A percentile compares a stretch with the other conserved stretches of the same genome.
Conservation (phyloP, 2,797 vertebrate genomes). For the Notoglanidium macrostoma region DNA sequence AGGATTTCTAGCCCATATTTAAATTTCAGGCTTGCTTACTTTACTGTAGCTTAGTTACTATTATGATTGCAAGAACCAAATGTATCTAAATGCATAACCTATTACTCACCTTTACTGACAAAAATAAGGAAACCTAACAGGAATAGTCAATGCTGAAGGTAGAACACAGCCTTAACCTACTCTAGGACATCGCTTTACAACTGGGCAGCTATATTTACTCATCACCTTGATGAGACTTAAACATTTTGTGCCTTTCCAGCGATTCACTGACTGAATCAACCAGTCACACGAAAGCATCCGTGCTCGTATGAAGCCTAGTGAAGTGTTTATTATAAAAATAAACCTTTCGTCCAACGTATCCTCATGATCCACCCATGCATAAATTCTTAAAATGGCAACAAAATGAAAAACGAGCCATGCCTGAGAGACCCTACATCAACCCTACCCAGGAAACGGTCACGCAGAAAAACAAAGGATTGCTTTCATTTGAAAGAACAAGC, state of each 20-base stretch:
- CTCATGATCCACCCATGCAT: neutral
- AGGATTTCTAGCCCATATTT: neutral
- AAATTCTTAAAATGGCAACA: conserved; percentile 7
- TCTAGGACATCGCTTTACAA: neutral
- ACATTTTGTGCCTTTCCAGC: neutral
- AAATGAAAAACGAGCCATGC: conserved; percentile 1
- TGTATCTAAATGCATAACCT: neutral
- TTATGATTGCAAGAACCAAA: neutral
- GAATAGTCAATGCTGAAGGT: neutral
- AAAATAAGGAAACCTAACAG: neutral
- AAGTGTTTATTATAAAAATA: neutral
- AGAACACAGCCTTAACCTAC: neutral
- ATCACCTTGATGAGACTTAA: neutral
- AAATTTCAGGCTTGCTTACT: neutral
- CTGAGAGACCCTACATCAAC: neutral
- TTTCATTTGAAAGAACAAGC: conserved; percentile 37
- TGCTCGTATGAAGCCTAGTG: neutral
- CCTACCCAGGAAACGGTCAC: conserved; percentile 13
- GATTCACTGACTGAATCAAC: neutral
- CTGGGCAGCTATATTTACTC: neutral
- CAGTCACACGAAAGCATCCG: neutral
- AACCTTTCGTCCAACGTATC: neutral
- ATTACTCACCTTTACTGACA: neutral
- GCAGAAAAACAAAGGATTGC: conserved; percentile 48
- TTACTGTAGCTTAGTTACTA: neutral